Base-by-base conservation (phyloP, 2,797 vertebrate species). In the Sylvilagus floridanus region DNA sequence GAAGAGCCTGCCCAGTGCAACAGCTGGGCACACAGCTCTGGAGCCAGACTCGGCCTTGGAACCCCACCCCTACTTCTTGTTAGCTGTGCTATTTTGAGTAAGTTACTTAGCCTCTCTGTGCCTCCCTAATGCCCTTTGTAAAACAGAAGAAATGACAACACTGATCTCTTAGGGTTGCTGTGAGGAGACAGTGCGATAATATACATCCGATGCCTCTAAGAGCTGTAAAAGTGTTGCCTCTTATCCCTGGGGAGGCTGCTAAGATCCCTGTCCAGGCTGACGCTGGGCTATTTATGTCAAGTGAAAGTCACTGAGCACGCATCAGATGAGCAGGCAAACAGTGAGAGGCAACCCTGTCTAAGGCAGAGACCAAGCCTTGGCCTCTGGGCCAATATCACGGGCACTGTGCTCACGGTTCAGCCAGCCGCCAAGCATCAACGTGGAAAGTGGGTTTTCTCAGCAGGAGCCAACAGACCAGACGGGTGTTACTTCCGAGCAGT, bases 101-200 rank as follows among this genome's bases (percentile, higher is more conserved):
- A 71, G 37, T 84, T 72, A n/a, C 42, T 94, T 86, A 22, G 17
- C 37, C 19, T 90, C 63, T 95, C 88, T 65, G 71, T 86, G 75
- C 11, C 76, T 77, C 77, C 17, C 47, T 91, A 47, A 21, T 32
- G 50, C 42, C 72, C 83, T 69, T 12, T 86, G 30, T 89, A 57
- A 94, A 90, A 63, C 54, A 50, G 24, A 13, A 7, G 50, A 89
- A 28, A 69, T 17, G n/a, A 78, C 14, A 89, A 21, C n/a, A 63
- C n/a, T 17, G 77, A 52, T n/a, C 37, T 75, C 52, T 13, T 32
- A 47, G 14, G 14, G 24, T 84, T 93, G 32, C 47, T 5, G 17
- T n/a, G 30, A 75, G 30, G 42, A 84, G 30, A 65, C 82, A 84
- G 2, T 28, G 71, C 84, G 19, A 81, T 77, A 75, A 76, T 42